A percentile compares a stretch with the other conserved stretches of the same genome.
Evolutionary conservation across 2,888 invertebrate species (phyloP).

Genomic region (Adelognathus sp.): DNA sequence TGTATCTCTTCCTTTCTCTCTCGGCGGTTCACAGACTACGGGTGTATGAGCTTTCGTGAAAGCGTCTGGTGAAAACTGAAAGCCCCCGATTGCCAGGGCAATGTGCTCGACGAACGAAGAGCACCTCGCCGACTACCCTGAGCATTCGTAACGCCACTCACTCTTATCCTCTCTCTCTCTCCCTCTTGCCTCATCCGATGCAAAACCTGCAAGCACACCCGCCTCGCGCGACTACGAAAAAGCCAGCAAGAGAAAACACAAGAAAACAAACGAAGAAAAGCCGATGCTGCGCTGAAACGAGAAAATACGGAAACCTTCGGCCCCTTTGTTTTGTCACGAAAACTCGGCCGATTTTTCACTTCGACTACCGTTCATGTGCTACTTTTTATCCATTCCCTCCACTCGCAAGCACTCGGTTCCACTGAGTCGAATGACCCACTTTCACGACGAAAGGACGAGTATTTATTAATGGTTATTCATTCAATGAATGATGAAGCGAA

Average conservation of each 20-base stretch:
- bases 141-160: no score
- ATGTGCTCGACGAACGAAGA: constrained; percentile 19
- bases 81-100: constrained; percentile 29
- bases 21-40: constrained; percentile 2
- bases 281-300: background rate
- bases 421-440: background rate
- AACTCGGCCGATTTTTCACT: background rate
- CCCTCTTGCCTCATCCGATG: background rate
- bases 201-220: background rate
- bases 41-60: constrained; percentile 18
- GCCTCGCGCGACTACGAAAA: constrained; percentile 1
- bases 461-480: background rate
- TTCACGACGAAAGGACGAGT: background rate
- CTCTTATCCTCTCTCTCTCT: background rate
- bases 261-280: constrained; percentile 4
- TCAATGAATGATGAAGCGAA: background rate
- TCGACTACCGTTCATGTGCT: background rate
- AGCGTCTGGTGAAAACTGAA: constrained; percentile 21
- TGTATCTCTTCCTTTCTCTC: background rate
- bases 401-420: background rate
- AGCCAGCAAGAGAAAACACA: background rate
- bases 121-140: background rate
- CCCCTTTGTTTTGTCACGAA: background rate
- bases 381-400: background rate
- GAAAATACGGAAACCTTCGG: background rate